Conservation (phyloP, 1,140 invertebrate species). For the Hycleus phaleratus region DNA sequence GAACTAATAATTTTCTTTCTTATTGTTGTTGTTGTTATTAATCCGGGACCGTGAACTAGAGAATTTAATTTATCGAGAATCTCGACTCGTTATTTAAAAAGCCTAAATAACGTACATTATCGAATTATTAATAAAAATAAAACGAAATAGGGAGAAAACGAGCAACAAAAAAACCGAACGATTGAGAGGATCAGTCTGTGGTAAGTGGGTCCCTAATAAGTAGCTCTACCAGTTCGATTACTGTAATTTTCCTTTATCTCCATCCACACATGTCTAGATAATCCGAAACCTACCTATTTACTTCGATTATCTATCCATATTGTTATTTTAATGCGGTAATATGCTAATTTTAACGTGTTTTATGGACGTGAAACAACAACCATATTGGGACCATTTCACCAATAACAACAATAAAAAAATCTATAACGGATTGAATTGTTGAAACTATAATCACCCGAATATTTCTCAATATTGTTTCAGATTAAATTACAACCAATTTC, state of each 20-base stretch:
- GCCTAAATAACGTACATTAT: conserved; percentile 30
- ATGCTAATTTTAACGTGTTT: conserved; percentile 24
- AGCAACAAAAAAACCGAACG: too few relatives aligned
- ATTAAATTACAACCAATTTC: too few relatives aligned
- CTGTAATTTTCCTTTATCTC: conserved; percentile 34
- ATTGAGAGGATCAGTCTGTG: too few relatives aligned
- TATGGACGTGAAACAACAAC: background rate
- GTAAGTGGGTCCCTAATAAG: conserved; percentile 34
- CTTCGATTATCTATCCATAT: conserved; percentile 33
- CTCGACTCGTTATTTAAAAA: conserved; percentile 25
- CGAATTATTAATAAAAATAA: conserved; percentile 31
- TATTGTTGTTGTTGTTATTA: too few relatives aligned
- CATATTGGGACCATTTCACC: too few relatives aligned
- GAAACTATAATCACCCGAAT: too few relatives aligned
- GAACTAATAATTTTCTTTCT: too few relatives aligned
- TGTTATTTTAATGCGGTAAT: conserved; percentile 31
- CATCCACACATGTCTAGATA: conserved; percentile 25
- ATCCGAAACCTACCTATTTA: conserved; percentile 29
- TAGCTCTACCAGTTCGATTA: conserved; percentile 29
- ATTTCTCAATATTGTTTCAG: too few relatives aligned
- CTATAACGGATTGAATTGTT: too few relatives aligned
- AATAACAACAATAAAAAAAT: too few relatives aligned
- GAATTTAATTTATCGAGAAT: conserved; percentile 12
- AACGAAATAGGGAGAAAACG: conserved; percentile 7
- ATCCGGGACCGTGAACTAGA: conserved; percentile 1